phyloP scores from a whole-genome alignment of 1,140 invertebrate genomes.

The Diachasma alloeum region DNA sequence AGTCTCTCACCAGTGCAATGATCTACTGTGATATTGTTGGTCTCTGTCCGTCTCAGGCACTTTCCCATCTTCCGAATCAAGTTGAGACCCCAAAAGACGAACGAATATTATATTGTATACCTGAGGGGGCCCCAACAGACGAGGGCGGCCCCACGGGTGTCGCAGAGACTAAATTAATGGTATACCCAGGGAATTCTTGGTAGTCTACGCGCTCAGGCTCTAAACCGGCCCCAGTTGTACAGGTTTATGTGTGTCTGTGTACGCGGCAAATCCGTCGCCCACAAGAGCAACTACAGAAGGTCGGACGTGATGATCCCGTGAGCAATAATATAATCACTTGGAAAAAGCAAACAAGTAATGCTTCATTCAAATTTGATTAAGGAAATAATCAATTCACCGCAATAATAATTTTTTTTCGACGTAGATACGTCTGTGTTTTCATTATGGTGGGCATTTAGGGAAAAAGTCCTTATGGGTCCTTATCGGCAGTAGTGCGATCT shows the following conservation, averaged over 20 bases:
- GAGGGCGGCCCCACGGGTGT: constrained; percentile 46
- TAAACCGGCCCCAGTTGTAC: constrained; percentile 35
- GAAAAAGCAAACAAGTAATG: neutral
- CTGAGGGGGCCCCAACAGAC: constrained; percentile 3
- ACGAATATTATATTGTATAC: constrained; percentile 1
- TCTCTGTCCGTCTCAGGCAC: neutral
- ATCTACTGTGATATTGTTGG: neutral
- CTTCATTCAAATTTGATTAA: neutral
- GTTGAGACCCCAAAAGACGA: constrained; percentile 31
- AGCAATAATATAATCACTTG: neutral
- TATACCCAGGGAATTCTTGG: constrained; percentile 55
- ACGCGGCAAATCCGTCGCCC: constrained; percentile 25
- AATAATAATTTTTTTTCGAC: too few species aligned
- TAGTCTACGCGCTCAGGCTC: constrained; percentile 45
- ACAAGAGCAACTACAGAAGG: constrained; percentile 37
- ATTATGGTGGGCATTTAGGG: too few species aligned
- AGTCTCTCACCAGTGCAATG: neutral
- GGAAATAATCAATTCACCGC: too few species aligned
- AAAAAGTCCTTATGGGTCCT: too few species aligned
- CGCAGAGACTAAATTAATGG: constrained; percentile 62
- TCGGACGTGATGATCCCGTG: constrained; percentile 35
- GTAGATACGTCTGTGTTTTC: too few species aligned
- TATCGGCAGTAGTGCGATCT: too few species aligned
- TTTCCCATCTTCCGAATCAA: constrained; percentile 38
- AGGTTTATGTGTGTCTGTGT: neutral